phyloP scores from a whole-genome alignment of 2,797 vertebrate species.

The Leptoclinus maculatus region DNA sequence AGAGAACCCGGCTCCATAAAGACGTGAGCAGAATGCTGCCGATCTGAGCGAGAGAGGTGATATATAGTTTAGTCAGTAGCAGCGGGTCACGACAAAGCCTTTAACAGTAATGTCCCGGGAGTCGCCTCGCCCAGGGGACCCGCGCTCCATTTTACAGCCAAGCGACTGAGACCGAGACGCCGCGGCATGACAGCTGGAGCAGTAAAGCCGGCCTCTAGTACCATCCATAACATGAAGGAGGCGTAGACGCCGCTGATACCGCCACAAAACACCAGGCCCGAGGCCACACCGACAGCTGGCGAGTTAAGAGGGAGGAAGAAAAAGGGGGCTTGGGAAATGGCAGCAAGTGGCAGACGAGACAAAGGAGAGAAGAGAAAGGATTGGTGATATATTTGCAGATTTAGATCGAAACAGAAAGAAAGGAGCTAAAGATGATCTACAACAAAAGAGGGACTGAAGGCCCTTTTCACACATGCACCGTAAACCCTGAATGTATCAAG shows the following conservation, averaged over 20 bases:
- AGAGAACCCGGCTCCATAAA: slow-evolving; percentile 60
- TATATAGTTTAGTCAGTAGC: slow-evolving; percentile 81
- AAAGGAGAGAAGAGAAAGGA: slow-evolving; percentile 53
- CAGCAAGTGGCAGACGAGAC: slow-evolving; percentile 61
- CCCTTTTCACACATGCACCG: not conserved
- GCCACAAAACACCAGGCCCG: slow-evolving; percentile 79
- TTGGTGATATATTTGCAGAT: slow-evolving; percentile 45
- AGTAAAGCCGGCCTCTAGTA: slow-evolving; percentile 76
- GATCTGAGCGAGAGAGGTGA: slow-evolving; percentile 68
- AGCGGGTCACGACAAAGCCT: slow-evolving; percentile 81
- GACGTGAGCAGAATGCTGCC: slow-evolving; percentile 78
- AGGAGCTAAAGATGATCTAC: slow-evolving; percentile 39
- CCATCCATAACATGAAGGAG: slow-evolving; percentile 79
- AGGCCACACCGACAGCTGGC: slow-evolving; percentile 78
- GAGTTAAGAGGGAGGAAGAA: slow-evolving; percentile 67
- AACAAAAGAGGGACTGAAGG: slow-evolving; percentile 23
- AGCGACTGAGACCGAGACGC: slow-evolving; percentile 79
- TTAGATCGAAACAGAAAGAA: slow-evolving; percentile 41
- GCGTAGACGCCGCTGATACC: slow-evolving; percentile 69
- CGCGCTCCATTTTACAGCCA: slow-evolving; percentile 83
- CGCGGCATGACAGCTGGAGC: slow-evolving; percentile 77
- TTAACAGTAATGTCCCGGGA: slow-evolving; percentile 83
- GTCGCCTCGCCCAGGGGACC: slow-evolving; percentile 78
- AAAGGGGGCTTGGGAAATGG: slow-evolving; percentile 62
- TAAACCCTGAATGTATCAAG: not conserved